Base-by-base conservation (phyloP, 2,797 vertebrate genomes). In the Crocidura indochinensis region DNA sequence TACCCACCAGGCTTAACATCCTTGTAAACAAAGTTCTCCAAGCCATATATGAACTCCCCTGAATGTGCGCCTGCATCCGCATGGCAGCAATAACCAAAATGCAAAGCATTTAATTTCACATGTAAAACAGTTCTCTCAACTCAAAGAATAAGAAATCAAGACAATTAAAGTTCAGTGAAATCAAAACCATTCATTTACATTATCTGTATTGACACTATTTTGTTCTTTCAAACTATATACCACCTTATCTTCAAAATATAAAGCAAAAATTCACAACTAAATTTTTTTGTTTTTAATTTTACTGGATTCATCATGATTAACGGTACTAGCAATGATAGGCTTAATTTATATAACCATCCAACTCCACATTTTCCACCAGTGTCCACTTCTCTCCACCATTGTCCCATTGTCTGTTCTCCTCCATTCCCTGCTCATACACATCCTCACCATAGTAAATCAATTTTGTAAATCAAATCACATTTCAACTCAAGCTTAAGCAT, bases 21-120 rank as follows among this genome's bases (percentile, higher is more conserved):
- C 98, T 99, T 99, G 98, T 98, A 99, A 97, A 99, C 98, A 97
- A 99, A 98, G 90, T 84, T 99, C 97, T 99, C 98, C 98, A 99
- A 97, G 97, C 98, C 97, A 97, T 98, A 98, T 91, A 99, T 97
- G 97, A 98, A 97, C 94, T 99, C 99, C 97, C 98, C 98, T 90
- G 97, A 97, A 92, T 98, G 98, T 96, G 97, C 97, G 12, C 98
- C 99, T 99, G 98, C 95, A 85, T 98, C 98, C 98, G 86, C 97
- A 96, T 26, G 96, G 94, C 95, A 98, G 98, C 97, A 98, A 29
- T 93, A 96, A 97, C 24, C 90, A 91, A 97, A 98, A 98, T 94
- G 95, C 96, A 95, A 94, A 20, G 69, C 22, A 91, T 93, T 94
- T 47, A 82, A 81, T 93, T 93, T 91, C 75, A 83, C 60, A 87